These are phyloP conservation scores for Lasius platythorax DNA, from an alignment of 2,888 invertebrate species.

Conservation along the genomic window DNA sequence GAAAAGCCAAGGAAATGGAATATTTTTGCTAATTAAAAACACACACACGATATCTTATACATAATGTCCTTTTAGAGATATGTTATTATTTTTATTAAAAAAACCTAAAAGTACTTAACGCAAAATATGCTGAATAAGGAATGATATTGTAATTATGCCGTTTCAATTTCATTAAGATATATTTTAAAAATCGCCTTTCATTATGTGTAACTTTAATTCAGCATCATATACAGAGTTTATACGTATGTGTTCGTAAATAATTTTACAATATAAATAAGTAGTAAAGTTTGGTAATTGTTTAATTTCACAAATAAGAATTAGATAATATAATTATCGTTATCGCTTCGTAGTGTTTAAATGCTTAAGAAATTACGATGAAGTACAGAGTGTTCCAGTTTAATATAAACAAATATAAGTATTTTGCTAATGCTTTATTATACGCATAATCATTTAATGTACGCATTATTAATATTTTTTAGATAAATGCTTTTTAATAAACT, in stretches of 20 bases:
- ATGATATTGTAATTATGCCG: background rate
- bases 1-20: background rate
- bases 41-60: background rate
- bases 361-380: background rate
- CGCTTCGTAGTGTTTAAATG: background rate
- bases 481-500: slow-evolving; percentile 17
- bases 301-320: background rate
- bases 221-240: no score
- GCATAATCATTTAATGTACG: background rate
- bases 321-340: background rate
- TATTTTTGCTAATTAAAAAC: background rate
- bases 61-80: background rate
- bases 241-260: background rate
- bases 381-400: background rate
- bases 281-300: background rate
- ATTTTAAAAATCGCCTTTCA: background rate
- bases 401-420: background rate
- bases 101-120: background rate
- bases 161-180: background rate
- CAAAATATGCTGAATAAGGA: background rate
- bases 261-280: background rate
- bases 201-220: background rate
- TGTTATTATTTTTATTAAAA: slow-evolving; percentile 12
- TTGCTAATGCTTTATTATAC: slow-evolving; percentile 5
- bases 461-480: slow-evolving; percentile 11